phyloP scores from a whole-genome alignment of 2,797 vertebrate species.

The Ptychobarbus kaznakovi region DNA sequence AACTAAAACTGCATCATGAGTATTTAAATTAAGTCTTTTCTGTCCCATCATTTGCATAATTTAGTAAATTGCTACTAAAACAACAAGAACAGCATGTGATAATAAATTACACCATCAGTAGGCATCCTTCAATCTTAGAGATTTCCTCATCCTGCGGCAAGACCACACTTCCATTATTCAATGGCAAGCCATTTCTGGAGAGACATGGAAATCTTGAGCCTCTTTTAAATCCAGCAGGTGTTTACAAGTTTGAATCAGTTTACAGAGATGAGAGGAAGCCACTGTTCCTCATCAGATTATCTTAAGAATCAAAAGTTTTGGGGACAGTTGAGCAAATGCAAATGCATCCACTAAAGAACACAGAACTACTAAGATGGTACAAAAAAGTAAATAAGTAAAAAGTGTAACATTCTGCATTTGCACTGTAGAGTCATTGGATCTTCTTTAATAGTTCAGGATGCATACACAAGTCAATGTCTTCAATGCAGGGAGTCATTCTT shows the following conservation, averaged over 20 bases:
- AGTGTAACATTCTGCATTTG: not conserved
- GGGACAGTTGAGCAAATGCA: slow-evolving; percentile 1
- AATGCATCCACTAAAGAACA: not conserved
- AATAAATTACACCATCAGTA: not conserved
- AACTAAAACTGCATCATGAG: not conserved
- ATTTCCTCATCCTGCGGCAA: not conserved
- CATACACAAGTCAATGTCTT: not conserved
- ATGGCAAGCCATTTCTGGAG: not conserved
- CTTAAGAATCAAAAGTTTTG: slow-evolving; percentile 8
- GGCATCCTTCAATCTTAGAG: not conserved
- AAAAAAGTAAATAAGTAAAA: too few relatives aligned
- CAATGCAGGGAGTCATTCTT: not conserved
- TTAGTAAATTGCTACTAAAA: not conserved
- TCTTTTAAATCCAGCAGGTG: slow-evolving; percentile 18
- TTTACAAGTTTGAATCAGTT: not conserved
- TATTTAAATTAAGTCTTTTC: not conserved
- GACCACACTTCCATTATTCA: too few relatives aligned
- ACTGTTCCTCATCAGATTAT: slow-evolving; percentile 12
- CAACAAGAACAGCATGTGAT: not conserved
- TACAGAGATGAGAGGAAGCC: slow-evolving; percentile 2
- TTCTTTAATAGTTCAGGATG: slow-evolving; percentile 15
- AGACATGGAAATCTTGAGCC: slow-evolving; percentile 9
- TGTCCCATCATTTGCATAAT: not conserved
- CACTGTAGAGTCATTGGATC: not conserved
- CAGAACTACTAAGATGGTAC: not conserved